Evolutionary conservation across 2,888 invertebrate genomes (phyloP).

Genomic region (Tetragnatha montana): DNA sequence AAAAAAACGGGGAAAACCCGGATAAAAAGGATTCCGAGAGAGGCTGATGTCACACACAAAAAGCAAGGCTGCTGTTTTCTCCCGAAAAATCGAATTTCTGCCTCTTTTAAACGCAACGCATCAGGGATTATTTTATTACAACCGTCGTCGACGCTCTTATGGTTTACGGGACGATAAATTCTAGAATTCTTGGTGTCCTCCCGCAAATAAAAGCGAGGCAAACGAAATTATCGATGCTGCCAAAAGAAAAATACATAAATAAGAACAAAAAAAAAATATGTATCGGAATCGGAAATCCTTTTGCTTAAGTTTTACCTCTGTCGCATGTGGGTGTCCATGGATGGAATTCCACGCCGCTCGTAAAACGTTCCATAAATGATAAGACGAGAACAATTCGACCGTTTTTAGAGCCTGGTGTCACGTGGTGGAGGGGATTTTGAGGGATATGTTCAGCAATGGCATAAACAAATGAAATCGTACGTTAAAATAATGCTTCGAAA

Average conservation of each 20-base stretch:
- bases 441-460: not conserved
- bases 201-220: not conserved
- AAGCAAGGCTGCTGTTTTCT: conserved; percentile 5
- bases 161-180: conserved; percentile 59
- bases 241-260: not conserved
- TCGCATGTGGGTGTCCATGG: not conserved
- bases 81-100: conserved; percentile 31
- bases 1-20: not conserved
- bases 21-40: not conserved
- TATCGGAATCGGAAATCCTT: not conserved
- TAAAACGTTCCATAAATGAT: conserved; percentile 19
- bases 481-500: no score
- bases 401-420: not conserved
- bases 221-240: conserved; percentile 32
- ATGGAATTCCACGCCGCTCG: conserved; percentile 5
- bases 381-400: conserved; percentile 20
- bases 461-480: not conserved
- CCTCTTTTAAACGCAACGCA: conserved; percentile 6
- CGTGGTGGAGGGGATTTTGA: not conserved
- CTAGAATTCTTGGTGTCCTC: not conserved
- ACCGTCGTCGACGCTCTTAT: conserved; percentile 11
- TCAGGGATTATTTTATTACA: conserved; percentile 55
- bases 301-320: not conserved
- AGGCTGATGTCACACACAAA: not conserved
- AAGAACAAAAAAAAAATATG: not conserved